Evolutionary conservation across 2,113 vertebrate genomes (phyloP), one percentile per base, ranked within the genome.

Genomic region (Podarcis muralis): DNA sequence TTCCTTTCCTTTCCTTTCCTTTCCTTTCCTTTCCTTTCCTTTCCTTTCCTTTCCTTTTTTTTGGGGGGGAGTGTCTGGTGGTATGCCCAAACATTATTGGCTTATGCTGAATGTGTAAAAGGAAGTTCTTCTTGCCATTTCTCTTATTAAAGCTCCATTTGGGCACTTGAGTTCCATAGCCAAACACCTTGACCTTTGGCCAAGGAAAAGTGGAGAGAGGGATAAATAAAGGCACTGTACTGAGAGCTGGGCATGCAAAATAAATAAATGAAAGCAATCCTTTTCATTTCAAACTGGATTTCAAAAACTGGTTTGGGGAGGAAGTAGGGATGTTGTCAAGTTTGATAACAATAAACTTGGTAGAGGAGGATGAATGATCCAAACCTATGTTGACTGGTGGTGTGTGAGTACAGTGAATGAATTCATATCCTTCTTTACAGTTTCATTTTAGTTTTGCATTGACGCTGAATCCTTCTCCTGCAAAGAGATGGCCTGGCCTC

Each of bases 21-120:
- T 48, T 35, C 48, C 87, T 95, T 87, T 20, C 81, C 0, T 5
- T 89, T n/a, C 48, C 48, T 48, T 48, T 35, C 48, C 86, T 95
- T 86, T 20, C 81, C 0, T 43, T 43, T 43, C 40, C 40, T 43
- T 43, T 35, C 48, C 86, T 95, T 86, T 20, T 87, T 2, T 83
- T 87, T 88, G 57, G 43, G 89, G 89, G 48, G 48, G 48, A 12
- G 9, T 9, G 8, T 53, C 48, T 53, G 48, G 48, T 53, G 48
- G 48, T 53, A 53, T 53, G 48, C 9, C 48, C 48, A 53, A 53
- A 12, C 2, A 0, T 53, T 53, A 53, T 12, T 53, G 48, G 2
- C 48, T 53, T 48, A 48, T 48, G 48, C 48, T 48, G 48, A 48
- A 48, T 48, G 48, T 48, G 48, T 77, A 62, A 43, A 65, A 57